A percentile compares a stretch with the other conserved stretches of the same genome.
Evolutionary conservation across 2,888 invertebrate genomes (phyloP).

Genomic region (Eubasilissa splendida): DNA sequence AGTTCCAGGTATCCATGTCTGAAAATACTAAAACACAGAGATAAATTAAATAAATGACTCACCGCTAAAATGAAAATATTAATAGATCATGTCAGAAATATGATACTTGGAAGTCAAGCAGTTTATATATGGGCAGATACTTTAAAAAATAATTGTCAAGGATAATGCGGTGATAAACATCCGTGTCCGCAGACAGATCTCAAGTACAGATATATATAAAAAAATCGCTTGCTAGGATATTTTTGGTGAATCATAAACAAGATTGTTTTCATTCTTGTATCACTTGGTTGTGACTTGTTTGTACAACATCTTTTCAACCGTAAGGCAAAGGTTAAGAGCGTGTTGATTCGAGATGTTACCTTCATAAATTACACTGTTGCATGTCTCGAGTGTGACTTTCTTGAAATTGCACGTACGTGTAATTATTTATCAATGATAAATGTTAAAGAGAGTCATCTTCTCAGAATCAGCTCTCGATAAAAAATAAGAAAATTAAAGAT

Average conservation of each 20-base stretch:
- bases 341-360: not conserved
- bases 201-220: not conserved
- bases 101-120: too few relatives aligned
- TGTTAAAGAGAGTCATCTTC: too few relatives aligned
- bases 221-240: not conserved
- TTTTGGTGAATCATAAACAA: not conserved
- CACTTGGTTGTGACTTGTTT: not conserved
- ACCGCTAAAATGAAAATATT: not conserved
- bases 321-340: not conserved
- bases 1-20: not conserved
- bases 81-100: too few relatives aligned
- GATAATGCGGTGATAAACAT: not conserved
- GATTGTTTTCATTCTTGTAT: too few relatives aligned
- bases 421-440: not conserved
- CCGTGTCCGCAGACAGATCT: not conserved
- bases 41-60: not conserved
- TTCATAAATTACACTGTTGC: conserved; percentile 3
- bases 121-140: too few relatives aligned
- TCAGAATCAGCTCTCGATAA: too few relatives aligned
- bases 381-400: not conserved
- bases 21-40: not conserved
- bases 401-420: not conserved
- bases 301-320: not conserved
- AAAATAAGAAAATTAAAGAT: too few relatives aligned
- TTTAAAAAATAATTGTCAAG: not conserved